Conservation (phyloP, 2,888 invertebrate species). For the Coleophora deauratella region DNA sequence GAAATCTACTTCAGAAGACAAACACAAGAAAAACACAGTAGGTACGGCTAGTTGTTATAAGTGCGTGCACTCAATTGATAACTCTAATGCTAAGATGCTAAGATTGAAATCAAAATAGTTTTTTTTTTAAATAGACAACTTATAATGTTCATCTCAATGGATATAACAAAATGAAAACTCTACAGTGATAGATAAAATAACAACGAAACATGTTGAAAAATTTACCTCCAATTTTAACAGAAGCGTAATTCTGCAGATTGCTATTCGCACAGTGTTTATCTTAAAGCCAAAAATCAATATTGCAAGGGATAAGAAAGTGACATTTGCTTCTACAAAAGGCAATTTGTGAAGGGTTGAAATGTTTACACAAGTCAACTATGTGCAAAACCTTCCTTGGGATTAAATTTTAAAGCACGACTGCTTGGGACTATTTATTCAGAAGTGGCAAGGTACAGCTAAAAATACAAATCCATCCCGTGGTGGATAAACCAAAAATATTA, state of each 20-base stretch:
- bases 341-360: slow-evolving; percentile 44
- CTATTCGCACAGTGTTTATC: slow-evolving; percentile 27
- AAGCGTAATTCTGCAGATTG: background rate
- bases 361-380: slow-evolving; percentile 48
- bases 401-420: slow-evolving; percentile 29
- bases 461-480: slow-evolving; percentile 37
- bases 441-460: slow-evolving; percentile 48
- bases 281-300: slow-evolving; percentile 22
- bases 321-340: slow-evolving; percentile 35
- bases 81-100: too few species aligned
- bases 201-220: too few species aligned
- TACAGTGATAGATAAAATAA: too few species aligned
- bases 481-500: slow-evolving; percentile 10
- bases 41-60: too few species aligned
- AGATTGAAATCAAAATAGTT: too few species aligned
- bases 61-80: too few species aligned
- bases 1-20: slow-evolving; percentile 62
- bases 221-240: too few species aligned
- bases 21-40: slow-evolving; percentile 62
- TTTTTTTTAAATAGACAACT: too few species aligned
- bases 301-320: slow-evolving; percentile 27
- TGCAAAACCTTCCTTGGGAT: slow-evolving; percentile 45
- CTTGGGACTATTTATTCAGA: slow-evolving; percentile 44
- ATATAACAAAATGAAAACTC: too few species aligned
- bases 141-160: too few species aligned